These are phyloP conservation scores for Peromyscus attwateri DNA, from an alignment of 2,797 vertebrate species.

Conservation along the genomic window DNA sequence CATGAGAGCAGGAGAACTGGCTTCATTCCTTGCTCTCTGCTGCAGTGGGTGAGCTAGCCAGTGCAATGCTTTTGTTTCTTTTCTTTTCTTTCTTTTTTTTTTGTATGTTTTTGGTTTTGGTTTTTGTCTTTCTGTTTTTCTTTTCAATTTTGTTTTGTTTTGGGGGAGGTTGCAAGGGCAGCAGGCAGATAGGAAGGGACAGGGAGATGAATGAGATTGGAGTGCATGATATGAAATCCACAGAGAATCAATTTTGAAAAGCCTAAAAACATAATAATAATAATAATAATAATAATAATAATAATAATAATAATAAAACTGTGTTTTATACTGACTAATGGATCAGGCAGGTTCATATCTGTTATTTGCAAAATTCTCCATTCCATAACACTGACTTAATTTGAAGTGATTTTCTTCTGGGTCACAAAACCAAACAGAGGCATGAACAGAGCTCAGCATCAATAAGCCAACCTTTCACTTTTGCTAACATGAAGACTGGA, in stretches of 20 bases:
- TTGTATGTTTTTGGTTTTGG: no score
- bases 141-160: no score
- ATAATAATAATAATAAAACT: not conserved
- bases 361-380: constrained; percentile 21
- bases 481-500: not conserved
- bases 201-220: no score
- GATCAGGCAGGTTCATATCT: constrained; percentile 2
- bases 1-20: not conserved
- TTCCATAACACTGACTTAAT: constrained; percentile 42
- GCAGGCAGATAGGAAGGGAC: no score
- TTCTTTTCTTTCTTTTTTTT: no score
- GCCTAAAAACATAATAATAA: no score
- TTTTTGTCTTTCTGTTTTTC: no score
- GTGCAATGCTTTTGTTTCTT: not conserved
- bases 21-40: not conserved
- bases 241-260: no score
- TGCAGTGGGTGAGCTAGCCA: not conserved
- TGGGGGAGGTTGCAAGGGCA: no score
- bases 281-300: not conserved
- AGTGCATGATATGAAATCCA: no score
- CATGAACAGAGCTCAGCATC: not conserved
- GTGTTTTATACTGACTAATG: not conserved
- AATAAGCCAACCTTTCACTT: not conserved
- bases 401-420: not conserved
- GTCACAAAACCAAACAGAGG: not conserved